phyloP scores from a whole-genome alignment of 2,888 invertebrate species.

The Agrotis ipsilon region DNA sequence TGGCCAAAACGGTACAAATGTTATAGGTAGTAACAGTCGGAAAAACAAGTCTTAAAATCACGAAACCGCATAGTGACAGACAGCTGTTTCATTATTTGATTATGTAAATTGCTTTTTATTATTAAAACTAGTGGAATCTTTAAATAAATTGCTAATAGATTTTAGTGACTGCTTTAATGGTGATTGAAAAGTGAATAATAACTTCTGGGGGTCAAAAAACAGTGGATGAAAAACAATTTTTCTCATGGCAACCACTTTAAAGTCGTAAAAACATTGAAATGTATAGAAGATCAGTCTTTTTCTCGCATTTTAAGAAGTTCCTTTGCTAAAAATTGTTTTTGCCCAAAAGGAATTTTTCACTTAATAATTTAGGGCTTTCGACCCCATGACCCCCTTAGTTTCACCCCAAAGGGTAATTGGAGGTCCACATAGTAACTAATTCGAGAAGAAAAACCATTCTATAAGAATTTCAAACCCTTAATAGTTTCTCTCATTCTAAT shows the following conservation, averaged over 20 bases:
- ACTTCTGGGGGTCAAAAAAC: not conserved
- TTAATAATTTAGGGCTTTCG: not conserved
- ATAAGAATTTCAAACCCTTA: slow-evolving; percentile 1
- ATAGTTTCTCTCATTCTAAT: slow-evolving; percentile 16
- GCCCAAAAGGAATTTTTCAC: not conserved
- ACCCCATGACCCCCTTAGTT: not conserved
- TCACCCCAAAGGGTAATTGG: slow-evolving; percentile 4
- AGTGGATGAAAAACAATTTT: not conserved
- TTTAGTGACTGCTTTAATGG: slow-evolving; percentile 1
- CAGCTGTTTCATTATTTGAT: slow-evolving; percentile 18
- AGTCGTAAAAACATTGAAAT: not conserved
- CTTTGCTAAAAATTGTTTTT: not conserved
- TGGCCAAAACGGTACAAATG: slow-evolving; percentile 23
- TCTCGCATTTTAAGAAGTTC: not conserved
- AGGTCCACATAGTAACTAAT: slow-evolving; percentile 14
- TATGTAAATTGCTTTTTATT: slow-evolving; percentile 28
- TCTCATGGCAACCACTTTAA: not conserved
- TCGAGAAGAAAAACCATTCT: slow-evolving; percentile 18
- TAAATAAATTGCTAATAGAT: slow-evolving; percentile 9
- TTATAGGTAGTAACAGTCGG: slow-evolving; percentile 2
- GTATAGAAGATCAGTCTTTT: slow-evolving; percentile 3
- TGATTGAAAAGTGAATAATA: not conserved
- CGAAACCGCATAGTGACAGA: slow-evolving; percentile 9
- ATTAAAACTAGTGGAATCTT: slow-evolving; percentile 26
- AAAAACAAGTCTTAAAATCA: slow-evolving; percentile 30